Conservation (phyloP, 1,140 invertebrate species). For the Drosophila auraria region DNA sequence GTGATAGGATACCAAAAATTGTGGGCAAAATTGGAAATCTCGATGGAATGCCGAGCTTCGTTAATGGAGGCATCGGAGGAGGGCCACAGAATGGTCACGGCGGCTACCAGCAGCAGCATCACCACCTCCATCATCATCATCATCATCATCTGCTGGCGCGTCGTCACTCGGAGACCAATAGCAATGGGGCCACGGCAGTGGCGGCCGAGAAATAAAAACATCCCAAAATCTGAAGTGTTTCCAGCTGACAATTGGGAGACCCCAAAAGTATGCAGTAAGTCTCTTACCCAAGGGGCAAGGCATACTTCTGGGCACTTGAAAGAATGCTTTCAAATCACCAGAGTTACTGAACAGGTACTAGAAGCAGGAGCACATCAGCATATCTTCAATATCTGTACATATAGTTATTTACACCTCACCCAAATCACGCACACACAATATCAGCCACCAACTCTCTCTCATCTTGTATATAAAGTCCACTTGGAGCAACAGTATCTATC, state of each 20-base stretch:
- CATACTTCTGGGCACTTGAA: not conserved
- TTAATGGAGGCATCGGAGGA: slow-evolving; percentile 58
- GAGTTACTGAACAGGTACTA: not conserved
- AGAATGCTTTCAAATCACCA: not conserved
- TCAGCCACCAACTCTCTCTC: slow-evolving; percentile 10
- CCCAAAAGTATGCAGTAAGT: not conserved
- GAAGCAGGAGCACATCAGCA: slow-evolving; percentile 20
- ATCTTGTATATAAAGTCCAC: slow-evolving; percentile 52
- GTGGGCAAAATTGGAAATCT: slow-evolving; percentile 84
- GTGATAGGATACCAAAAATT: slow-evolving; percentile 85
- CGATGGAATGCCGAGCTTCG: slow-evolving; percentile 63
- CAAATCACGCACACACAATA: slow-evolving; percentile 1
- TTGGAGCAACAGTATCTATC: slow-evolving; percentile 68
- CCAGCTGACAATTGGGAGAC: not conserved
- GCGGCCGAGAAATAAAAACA: slow-evolving; percentile 62
- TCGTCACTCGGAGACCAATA: slow-evolving; percentile 74
- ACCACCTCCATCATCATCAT: slow-evolving; percentile 33
- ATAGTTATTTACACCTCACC: slow-evolving; percentile 29
- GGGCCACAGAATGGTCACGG: slow-evolving; percentile 46
- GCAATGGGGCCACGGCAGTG: slow-evolving; percentile 57
- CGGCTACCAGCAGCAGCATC: slow-evolving; percentile 49
- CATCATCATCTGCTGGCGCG: slow-evolving; percentile 63
- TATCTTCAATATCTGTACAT: slow-evolving; percentile 47
- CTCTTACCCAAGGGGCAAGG: not conserved
- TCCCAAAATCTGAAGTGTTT: slow-evolving; percentile 26